These are phyloP conservation scores for Equus quagga DNA, from an alignment of 2,113 vertebrate species.

Conservation along the genomic window DNA sequence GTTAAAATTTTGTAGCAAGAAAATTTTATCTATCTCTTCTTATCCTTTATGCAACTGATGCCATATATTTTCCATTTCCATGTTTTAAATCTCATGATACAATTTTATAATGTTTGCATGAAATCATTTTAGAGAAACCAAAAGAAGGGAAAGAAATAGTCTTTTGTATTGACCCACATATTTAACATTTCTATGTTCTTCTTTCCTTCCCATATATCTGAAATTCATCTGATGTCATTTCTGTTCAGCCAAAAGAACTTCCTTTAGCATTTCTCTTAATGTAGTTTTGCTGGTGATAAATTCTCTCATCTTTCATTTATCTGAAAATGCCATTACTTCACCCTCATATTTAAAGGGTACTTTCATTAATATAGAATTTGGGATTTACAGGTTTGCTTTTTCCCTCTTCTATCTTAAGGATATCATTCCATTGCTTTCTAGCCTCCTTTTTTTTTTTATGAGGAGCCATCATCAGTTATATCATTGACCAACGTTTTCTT, in stretches of 20 bases:
- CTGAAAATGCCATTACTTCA: neutral
- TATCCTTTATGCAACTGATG: neutral
- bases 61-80: neutral
- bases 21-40: neutral
- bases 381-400: neutral
- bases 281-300: neutral
- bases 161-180: neutral
- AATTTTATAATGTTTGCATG: neutral
- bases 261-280: neutral
- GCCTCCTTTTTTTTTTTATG: neutral
- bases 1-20: neutral
- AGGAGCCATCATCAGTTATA: neutral
- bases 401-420: neutral
- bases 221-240: neutral
- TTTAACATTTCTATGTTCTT: neutral
- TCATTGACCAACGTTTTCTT: neutral
- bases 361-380: neutral
- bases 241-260: neutral
- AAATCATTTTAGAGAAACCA: slow-evolving; percentile 16
- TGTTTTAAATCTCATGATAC: neutral
- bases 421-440: neutral
- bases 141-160: no score
- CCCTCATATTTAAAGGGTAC: neutral
- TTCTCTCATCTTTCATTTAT: neutral
- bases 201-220: neutral